Base-by-base conservation (phyloP, 2,888 invertebrate species). In the Autographa gamma region DNA sequence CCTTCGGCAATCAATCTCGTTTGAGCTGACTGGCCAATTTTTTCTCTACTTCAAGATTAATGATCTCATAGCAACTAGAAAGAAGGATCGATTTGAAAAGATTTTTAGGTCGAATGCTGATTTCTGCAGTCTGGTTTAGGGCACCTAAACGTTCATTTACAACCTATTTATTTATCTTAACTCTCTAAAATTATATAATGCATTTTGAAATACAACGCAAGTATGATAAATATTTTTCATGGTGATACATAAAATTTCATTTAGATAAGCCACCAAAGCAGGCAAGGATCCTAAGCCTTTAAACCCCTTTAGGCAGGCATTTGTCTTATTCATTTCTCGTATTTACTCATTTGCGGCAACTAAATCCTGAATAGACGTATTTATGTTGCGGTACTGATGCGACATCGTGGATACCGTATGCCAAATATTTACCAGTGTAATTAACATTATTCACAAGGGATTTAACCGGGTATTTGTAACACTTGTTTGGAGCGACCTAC, bases 351-450 rank as follows among this genome's bases (percentile, higher is more conserved):
- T 19, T 63, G 34, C 11, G 19, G 52, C 16, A 58, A 66, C 19
- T 60, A 58, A 60, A 59, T 13, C 31, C 3, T 4, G 18, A 38
- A 52, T 43, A 60, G 25, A 63, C 13, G 60, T 60, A 66, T 63
- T 60, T 59, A 63, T 59, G 60, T 13, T 74, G 63, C 48, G 59
- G 64, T 54, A 25, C 61, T 18, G 18, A 62, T 48, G 38, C 25
- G 7, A 61, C 9, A 11, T 9, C 11, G 41, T 8, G 38, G 13
- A 6, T 67, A 32, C 11, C 63, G 25, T 48, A 38, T 70, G 54
- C 79, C 62, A 79, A 74, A 75, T 75, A 60, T 66, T 63, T 52
- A 31, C 48, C 41, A 62, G 9, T 48, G 11, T 56, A 62, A 11
- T 14, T 41, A 34, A 62, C 41, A 48, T 19, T 48, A 43, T 59